A percentile compares a stretch with the other conserved stretches of the same genome.
Evolutionary conservation across 37 sponge, comb jelly and placozoan genomes (phyloP).

Genomic region (Chondrosia reniformis): DNA sequence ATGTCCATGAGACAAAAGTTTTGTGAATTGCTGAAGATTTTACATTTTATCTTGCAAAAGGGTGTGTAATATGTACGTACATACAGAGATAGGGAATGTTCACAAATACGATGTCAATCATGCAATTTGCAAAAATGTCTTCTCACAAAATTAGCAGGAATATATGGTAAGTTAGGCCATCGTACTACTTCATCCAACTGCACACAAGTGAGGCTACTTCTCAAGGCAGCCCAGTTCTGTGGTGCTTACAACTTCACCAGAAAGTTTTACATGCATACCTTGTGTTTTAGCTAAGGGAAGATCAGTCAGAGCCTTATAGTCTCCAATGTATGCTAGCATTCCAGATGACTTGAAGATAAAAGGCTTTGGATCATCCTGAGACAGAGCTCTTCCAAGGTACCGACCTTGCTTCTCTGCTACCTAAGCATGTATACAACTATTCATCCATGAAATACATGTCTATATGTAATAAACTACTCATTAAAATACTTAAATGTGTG

Average conservation of each 20-base stretch:
- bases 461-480: background rate
- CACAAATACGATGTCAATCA: no score
- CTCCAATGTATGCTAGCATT: constrained; percentile 90
- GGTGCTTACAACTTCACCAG: background rate
- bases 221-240: background rate
- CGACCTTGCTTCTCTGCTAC: constrained; percentile 83
- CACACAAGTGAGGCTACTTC: background rate
- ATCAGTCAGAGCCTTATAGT: constrained; percentile 70
- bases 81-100: no score
- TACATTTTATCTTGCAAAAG: no score
- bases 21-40: no score
- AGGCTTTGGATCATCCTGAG: constrained; percentile 20
- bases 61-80: no score
- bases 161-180: no score
- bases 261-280: constrained; percentile 31
- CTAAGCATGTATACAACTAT: constrained; percentile 33
- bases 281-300: constrained; percentile 62
- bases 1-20: no score
- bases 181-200: no score
- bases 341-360: constrained; percentile 66
- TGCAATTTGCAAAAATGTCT: no score
- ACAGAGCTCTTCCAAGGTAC: constrained; percentile 68
- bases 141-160: no score
- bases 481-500: background rate
- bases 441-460: background rate